Conservation (phyloP, 2,113 vertebrate genomes). For the Cichladusa arquata region DNA sequence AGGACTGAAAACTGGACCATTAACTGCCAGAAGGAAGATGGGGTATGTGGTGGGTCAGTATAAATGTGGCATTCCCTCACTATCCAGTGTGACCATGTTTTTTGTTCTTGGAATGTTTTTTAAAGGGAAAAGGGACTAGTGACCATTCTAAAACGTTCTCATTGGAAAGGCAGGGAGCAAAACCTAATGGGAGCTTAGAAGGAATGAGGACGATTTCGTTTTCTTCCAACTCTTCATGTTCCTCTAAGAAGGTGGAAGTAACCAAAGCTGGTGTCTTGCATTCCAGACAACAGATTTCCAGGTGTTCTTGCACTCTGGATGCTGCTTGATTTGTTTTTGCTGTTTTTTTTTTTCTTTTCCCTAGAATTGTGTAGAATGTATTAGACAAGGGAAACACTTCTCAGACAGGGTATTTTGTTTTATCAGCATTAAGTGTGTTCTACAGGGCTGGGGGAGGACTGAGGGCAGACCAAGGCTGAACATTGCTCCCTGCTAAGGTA, state of each 20-base stretch:
- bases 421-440: neutral
- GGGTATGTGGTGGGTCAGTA: neutral
- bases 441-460: neutral
- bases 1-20: neutral
- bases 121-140: neutral
- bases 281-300: neutral
- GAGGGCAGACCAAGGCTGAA: neutral
- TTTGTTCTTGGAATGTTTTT: neutral
- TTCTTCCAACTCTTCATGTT: neutral
- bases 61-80: neutral
- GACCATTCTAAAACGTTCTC: neutral
- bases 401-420: neutral
- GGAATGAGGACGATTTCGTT: neutral
- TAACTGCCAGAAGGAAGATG: neutral
- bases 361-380: neutral
- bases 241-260: neutral
- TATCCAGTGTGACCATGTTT: neutral
- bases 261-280: neutral
- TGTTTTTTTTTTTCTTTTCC: accelerated
- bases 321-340: neutral
- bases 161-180: neutral
- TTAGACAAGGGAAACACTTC: neutral
- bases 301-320: neutral
- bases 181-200: neutral
- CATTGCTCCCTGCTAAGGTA: neutral